phyloP scores from a whole-genome alignment of 2,113 vertebrate genomes.

The Trichomycterus rosablanca region DNA sequence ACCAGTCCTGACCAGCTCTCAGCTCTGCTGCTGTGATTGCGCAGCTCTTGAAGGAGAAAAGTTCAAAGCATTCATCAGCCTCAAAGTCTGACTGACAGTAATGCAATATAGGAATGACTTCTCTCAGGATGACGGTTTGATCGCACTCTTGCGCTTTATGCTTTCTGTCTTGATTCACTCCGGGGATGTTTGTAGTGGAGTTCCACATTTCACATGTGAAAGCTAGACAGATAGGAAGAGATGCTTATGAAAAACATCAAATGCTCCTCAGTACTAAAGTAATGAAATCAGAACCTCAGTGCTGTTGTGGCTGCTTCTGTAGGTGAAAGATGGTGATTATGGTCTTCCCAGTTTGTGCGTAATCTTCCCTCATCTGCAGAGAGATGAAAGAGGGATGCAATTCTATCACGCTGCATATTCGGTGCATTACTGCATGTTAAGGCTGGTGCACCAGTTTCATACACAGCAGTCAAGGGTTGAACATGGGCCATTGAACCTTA shows the following conservation, averaged over 20 bases:
- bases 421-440: too few relatives aligned
- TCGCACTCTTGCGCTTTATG: slow-evolving; percentile 15
- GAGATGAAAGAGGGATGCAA: too few relatives aligned
- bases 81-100: slow-evolving; percentile 32
- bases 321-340: not conserved
- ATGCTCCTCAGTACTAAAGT: not conserved
- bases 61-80: slow-evolving; percentile 35
- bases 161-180: slow-evolving; percentile 23
- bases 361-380: too few relatives aligned
- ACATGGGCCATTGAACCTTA: too few relatives aligned
- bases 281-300: not conserved
- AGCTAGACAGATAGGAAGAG: not conserved
- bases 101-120: slow-evolving; percentile 21
- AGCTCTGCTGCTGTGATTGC: slow-evolving; percentile 9
- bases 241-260: not conserved
- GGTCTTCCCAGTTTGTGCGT: too few relatives aligned
- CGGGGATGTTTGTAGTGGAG: not conserved
- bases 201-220: not conserved
- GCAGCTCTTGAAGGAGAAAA: slow-evolving; percentile 18
- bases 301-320: not conserved
- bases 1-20: not conserved
- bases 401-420: too few relatives aligned
- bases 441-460: too few relatives aligned
- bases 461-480: too few relatives aligned
- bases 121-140: slow-evolving; percentile 36